A percentile compares a stretch with the other conserved stretches of the same genome.
phyloP scores from a whole-genome alignment of 2,888 invertebrate species.

The Ormyrus nitidulus region DNA sequence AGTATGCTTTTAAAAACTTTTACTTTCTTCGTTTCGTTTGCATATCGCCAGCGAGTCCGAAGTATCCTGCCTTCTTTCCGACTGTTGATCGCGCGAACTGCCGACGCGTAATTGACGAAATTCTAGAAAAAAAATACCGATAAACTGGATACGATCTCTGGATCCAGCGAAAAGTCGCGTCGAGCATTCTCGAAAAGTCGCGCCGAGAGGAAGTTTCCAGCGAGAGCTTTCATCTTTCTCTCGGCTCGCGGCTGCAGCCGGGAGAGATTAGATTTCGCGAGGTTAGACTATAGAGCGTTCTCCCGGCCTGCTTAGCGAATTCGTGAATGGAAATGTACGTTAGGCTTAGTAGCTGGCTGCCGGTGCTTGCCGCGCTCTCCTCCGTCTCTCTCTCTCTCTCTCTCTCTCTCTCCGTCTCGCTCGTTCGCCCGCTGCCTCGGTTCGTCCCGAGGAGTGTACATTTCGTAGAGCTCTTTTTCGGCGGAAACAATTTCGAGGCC shows the following conservation, averaged over 20 bases:
- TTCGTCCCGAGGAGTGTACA: neutral
- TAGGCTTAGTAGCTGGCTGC: constrained; percentile 1
- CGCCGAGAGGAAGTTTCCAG: too few species aligned
- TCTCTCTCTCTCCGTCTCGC: neutral
- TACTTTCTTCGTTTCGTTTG: too few species aligned
- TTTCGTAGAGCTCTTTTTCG: constrained; percentile 61
- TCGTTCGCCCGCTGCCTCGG: neutral
- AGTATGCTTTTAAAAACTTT: too few species aligned
- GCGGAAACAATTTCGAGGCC: constrained; percentile 70
- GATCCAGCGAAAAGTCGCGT: too few species aligned
- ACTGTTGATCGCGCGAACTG: neutral
- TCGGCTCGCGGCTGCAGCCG: neutral
- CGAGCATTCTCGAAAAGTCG: too few species aligned
- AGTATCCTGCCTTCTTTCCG: too few species aligned
- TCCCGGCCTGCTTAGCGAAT: constrained; percentile 3
- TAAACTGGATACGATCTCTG: too few species aligned
- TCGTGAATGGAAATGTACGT: constrained; percentile 55
- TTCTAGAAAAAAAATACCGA: too few species aligned
- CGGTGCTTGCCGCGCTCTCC: neutral
- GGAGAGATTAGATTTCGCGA: constrained; percentile 46
- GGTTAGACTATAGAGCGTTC: constrained; percentile 11
- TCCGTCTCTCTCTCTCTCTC: constrained; percentile 14
- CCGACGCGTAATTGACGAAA: neutral
- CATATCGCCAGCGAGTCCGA: too few species aligned
- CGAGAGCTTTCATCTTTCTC: neutral